Evolutionary conservation across 2,888 invertebrate genomes (phyloP), one percentile per base, ranked within the genome.

Genomic region (Alviniconcha strummeri): DNA sequence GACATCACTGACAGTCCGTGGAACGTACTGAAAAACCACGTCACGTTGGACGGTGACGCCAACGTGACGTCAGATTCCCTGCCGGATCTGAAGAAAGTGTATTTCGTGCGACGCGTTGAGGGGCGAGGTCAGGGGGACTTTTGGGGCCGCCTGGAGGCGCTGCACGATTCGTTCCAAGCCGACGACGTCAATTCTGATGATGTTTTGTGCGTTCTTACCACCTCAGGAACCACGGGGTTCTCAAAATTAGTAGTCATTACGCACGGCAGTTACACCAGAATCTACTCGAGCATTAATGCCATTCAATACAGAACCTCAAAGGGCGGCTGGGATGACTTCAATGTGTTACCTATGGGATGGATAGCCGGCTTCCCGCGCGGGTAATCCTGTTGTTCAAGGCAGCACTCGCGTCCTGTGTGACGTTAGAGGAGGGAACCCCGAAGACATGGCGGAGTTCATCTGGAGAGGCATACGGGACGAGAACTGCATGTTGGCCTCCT

Each of bases 1-100:
- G 82, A 82, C 55, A 52, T 77, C 64, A 15, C 52, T n/a, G 54
- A 82, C 67, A 82, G 77, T 76, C 77, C 82, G 15, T 82, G 82
- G 82, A 69, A 82, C 57, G 82, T 75, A 13, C 56, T 82, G 55
- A 55, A 77, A 60, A 67, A 80, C 17, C 80, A 69, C 55, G 80
- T 71, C 11, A 13, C 69, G 17, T 9, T 80, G 15, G 55, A 54
- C 4, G 80, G 19, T 56, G 69, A 52, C n/a, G 19, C 11, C 67
- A 13, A 36, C 17, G 67, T 80, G 80, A 80, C 80, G 13, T 80
- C 80, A 54, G 19, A 19, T 6, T 6, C 15, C n/a, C 15, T 80
- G 19, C 69, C 80, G 17, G 64, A 52, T 13, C 52, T 80, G 15
- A 80, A 69, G 19, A 80, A 4, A 11, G 80, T 69, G 52, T 67